These are phyloP conservation scores for Actinia tenebrosa DNA, from an alignment of 64 coral and sea anemone species.

Conservation along the genomic window DNA sequence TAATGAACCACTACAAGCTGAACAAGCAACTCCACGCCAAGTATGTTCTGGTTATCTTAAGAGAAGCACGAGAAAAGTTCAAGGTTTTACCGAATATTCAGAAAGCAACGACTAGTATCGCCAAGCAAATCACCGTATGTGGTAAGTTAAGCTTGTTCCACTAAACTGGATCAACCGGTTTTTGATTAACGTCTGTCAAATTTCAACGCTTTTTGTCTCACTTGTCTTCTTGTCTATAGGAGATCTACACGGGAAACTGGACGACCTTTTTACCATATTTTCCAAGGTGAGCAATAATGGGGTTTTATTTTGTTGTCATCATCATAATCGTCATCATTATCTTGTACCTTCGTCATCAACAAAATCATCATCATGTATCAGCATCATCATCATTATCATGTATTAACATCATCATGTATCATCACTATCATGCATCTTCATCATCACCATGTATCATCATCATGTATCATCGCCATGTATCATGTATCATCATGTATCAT, in stretches of 20 bases:
- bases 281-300: slow-evolving; percentile 46
- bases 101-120: slow-evolving; percentile 71
- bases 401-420: too few species aligned
- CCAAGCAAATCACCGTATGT: slow-evolving; percentile 85
- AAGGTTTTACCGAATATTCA: slow-evolving; percentile 64
- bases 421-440: too few species aligned
- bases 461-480: too few species aligned
- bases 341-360: too few species aligned
- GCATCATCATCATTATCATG: too few species aligned
- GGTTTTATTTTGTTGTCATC: background rate
- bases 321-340: too few species aligned
- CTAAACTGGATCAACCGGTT: too few species aligned
- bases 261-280: slow-evolving; percentile 88
- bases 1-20: slow-evolving; percentile 65
- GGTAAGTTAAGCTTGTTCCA: slow-evolving; percentile 31
- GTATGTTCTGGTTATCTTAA: slow-evolving; percentile 64
- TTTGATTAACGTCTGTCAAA: too few species aligned
- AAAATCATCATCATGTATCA: too few species aligned
- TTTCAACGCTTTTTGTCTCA: background rate
- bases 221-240: slow-evolving; percentile 23
- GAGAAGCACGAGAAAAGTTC: slow-evolving; percentile 66
- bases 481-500: background rate
- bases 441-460: too few species aligned
- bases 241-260: slow-evolving; percentile 82
- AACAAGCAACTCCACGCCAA: slow-evolving; percentile 74